These are phyloP conservation scores for Aspidapion aeneum DNA, from an alignment of 2,888 invertebrate species.

Conservation along the genomic window DNA sequence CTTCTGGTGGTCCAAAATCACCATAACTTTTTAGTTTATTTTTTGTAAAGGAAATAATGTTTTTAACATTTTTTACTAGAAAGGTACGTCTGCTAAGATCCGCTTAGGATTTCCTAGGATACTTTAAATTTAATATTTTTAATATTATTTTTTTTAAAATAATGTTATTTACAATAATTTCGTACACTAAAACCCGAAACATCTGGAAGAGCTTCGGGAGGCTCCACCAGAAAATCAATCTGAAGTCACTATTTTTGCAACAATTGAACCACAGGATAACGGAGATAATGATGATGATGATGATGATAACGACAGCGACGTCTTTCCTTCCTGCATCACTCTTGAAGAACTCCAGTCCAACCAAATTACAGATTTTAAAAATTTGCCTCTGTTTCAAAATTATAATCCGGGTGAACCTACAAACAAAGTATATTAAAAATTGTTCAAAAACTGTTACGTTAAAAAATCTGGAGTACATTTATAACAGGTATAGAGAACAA, in stretches of 20 bases:
- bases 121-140: no score
- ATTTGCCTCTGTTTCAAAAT: constrained; percentile 79
- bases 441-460: constrained; percentile 76
- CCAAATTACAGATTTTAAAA: constrained; percentile 69
- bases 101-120: no score
- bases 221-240: no score
- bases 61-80: no score
- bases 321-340: constrained; percentile 50
- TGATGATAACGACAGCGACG: constrained; percentile 24
- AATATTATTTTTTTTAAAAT: no score
- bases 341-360: constrained; percentile 64
- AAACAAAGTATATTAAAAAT: constrained; percentile 88
- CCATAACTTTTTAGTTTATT: no score
- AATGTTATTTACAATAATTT: no score
- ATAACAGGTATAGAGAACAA: constrained; percentile 45
- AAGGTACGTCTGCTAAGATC: no score
- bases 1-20: no score
- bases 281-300: constrained; percentile 27
- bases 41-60: no score
- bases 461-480: constrained; percentile 72
- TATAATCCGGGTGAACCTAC: constrained; percentile 80
- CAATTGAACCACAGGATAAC: constrained; percentile 5
- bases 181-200: no score
- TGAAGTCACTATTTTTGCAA: no score
- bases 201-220: constrained; percentile 27